Evolutionary conservation across 1,140 invertebrate species (phyloP), one percentile per base, ranked within the genome.

Genomic region (Procambarus clarkii): DNA sequence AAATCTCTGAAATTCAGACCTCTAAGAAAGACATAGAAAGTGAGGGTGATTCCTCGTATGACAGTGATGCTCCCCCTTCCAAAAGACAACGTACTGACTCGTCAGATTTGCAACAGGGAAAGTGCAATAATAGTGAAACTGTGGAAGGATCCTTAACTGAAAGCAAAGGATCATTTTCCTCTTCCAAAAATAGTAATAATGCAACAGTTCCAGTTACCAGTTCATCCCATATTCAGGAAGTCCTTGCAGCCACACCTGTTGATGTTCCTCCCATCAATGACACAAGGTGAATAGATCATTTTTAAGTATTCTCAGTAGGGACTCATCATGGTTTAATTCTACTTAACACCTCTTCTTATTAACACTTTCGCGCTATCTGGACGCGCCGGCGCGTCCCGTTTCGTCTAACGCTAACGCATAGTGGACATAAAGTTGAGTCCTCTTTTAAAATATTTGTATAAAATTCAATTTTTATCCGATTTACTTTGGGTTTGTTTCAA

Each of bases 1-100:
- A 76, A n/a, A 50, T 44, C 74, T 64, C 58, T 50, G 69, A 85
- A 80, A 78, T 71, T 45, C 13, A 44, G 54, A 89, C 54, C 13
- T 45, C 44, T 9, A 80, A 85, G 76, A 71, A 84, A 13, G 88
- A 85, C 21, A 58, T 60, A 8, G 88, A 91, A 50, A 91, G 88
- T 85, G 83, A 85, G 15, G 83, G 81, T 21, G 88, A 85, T 46
- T 91, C 88, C 11, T 80, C 83, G 2, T 91, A 84, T 21, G 88
- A 91, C 34, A 85, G 82, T 79, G 88, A 91, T 71, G 88, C 82
- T 79, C 88, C 88, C 11, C 81, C 82, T 8, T 71, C 88, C 58
- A 91, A 91, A 74, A 85, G 88, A 71, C 82, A 60, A 24, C 58
- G 88, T 21, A 45, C 34, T 69, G 74, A 84, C 9, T 79, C 74